Conservation (phyloP, 2,797 vertebrate species). For the Eidolon dupreanum region DNA sequence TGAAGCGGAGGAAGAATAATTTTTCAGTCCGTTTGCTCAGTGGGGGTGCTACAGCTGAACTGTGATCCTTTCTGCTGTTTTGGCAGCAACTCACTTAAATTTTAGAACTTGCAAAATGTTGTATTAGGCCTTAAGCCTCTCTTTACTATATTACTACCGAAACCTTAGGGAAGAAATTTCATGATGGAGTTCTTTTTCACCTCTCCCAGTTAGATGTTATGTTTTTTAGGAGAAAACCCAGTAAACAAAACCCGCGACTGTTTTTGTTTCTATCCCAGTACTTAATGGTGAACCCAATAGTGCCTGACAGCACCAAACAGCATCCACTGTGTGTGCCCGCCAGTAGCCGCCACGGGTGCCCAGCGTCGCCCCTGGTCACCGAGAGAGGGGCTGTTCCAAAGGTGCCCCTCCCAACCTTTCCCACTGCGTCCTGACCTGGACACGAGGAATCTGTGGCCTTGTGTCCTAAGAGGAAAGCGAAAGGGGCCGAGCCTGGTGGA, state of each 20-base stretch:
- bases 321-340: neutral
- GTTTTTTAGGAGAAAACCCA: neutral
- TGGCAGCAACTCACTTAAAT: neutral
- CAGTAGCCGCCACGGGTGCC: neutral
- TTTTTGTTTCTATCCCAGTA: neutral
- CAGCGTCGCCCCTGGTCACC: neutral
- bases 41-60: neutral
- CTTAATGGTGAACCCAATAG: rapidly evolving
- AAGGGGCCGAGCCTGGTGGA: neutral
- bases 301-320: too few species aligned
- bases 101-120: neutral
- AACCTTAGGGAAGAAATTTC: neutral
- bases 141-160: neutral
- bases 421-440: neutral
- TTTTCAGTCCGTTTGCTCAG: neutral
- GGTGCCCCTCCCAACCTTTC: neutral
- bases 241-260: neutral
- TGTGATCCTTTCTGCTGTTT: neutral
- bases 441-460: neutral
- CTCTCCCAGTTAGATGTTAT: neutral
- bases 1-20: neutral
- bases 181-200: neutral
- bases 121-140: neutral
- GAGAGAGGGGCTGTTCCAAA: neutral
- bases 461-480: neutral